A percentile compares a stretch with the other conserved stretches of the same genome.
These are phyloP conservation scores for Hippopotamus amphibius DNA, from an alignment of 2,113 vertebrate species.

Conservation along the genomic window DNA sequence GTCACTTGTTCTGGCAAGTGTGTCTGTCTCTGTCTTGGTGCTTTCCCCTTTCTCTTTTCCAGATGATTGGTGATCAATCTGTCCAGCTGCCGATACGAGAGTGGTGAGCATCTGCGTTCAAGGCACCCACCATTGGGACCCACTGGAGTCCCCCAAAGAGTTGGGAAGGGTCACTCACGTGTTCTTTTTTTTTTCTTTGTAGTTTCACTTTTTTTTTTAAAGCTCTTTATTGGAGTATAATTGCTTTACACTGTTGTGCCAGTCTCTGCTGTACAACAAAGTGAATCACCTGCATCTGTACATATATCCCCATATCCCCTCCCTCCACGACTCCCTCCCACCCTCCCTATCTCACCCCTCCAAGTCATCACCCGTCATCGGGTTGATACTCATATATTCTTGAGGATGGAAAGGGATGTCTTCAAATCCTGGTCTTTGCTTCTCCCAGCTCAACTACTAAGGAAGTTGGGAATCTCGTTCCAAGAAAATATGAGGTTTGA, in stretches of 20 bases:
- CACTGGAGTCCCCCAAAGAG: fast-evolving
- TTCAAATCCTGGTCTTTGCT: not conserved
- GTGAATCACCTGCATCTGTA: no score
- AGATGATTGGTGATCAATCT: constrained; percentile 88
- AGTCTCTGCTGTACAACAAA: no score
- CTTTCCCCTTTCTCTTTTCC: constrained; percentile 83
- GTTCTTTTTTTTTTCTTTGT: no score
- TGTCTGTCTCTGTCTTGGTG: constrained; percentile 81
- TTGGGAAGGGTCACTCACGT: not conserved
- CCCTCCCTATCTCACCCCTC: no score
- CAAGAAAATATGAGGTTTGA: not conserved
- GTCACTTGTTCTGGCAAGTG: not conserved
- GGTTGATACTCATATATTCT: not conserved
- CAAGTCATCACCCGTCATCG: no score
- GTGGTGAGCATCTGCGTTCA: constrained; percentile 74
- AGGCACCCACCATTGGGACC: not conserved
- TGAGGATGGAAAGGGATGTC: not conserved
- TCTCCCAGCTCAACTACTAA: not conserved
- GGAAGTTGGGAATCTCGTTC: not conserved
- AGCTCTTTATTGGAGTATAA: no score
- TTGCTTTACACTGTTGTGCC: no score
- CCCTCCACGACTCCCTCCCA: no score
- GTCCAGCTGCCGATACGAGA: constrained; percentile 85
- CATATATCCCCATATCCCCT: no score
- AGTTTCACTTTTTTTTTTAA: no score